phyloP scores from a whole-genome alignment of 2,888 invertebrate species.

The Phasia obesa region DNA sequence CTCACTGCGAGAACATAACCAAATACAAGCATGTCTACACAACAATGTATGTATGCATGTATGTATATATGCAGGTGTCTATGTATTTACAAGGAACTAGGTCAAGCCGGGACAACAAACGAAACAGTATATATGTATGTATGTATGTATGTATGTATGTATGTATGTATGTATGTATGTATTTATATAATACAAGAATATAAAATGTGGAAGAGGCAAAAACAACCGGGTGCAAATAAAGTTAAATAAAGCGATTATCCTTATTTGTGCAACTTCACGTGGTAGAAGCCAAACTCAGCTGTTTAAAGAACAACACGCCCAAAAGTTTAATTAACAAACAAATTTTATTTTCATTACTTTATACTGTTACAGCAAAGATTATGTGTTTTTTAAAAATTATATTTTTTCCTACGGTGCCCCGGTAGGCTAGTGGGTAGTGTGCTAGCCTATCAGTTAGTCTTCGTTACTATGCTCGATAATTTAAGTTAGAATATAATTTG shows the following conservation, averaged over 20 bases:
- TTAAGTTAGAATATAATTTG: no score
- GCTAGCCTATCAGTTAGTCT: no score
- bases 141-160: no score
- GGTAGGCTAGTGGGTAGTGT: no score
- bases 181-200: no score
- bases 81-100: slow-evolving; percentile 58
- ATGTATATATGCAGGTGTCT: not conserved
- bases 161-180: no score
- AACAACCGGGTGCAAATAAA: slow-evolving; percentile 51
- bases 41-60: not conserved
- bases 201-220: slow-evolving; percentile 22
- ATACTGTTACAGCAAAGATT: not conserved
- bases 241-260: not conserved
- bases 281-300: slow-evolving; percentile 9
- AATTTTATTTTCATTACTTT: not conserved
- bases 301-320: slow-evolving; percentile 54
- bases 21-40: not conserved
- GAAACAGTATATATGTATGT: slow-evolving; percentile 42
- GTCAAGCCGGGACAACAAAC: slow-evolving; percentile 71
- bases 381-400: no score
- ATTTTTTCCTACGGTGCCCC: no score
- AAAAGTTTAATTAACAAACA: slow-evolving; percentile 35
- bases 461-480: no score
- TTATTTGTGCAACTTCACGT: slow-evolving; percentile 50
- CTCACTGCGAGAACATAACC: slow-evolving; percentile 39